Percentiles rank a stretch among this genome's conserved stretches.
phyloP scores from a whole-genome alignment of 1,140 invertebrate species.

The Paraescarpia echinospica region DNA sequence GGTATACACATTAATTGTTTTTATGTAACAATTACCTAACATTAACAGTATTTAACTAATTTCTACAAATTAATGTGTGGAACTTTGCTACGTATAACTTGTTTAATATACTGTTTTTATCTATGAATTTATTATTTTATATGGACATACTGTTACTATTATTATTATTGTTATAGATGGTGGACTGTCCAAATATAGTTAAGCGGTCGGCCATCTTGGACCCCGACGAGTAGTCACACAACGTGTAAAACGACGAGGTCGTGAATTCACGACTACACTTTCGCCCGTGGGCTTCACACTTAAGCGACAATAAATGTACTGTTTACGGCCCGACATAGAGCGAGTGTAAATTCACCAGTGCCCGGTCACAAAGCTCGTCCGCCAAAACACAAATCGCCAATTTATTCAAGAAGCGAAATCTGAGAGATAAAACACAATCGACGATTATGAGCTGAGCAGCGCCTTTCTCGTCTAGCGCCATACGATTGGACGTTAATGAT shows the following conservation, averaged over 20 bases:
- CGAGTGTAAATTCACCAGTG: background rate
- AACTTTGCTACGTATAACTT: too few species aligned
- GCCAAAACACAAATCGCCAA: background rate
- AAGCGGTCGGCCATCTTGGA: background rate
- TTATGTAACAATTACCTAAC: too few species aligned
- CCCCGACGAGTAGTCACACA: background rate
- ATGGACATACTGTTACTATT: too few species aligned
- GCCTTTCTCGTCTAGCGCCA: background rate
- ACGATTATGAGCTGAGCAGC: background rate
- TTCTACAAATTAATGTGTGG: too few species aligned
- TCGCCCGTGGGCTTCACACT: conserved; percentile 2
- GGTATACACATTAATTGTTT: too few species aligned
- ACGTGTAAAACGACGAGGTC: background rate
- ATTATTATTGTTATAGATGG: too few species aligned
- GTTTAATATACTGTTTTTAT: too few species aligned
- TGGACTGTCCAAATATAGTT: too few species aligned
- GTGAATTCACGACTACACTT: background rate
- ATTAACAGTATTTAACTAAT: too few species aligned
- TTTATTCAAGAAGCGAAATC: background rate
- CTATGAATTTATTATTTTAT: too few species aligned
- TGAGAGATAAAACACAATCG: conserved; percentile 5
- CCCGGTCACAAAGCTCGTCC: background rate
- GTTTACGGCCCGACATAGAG: background rate
- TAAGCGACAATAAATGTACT: background rate
- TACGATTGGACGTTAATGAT: background rate